A percentile compares a stretch with the other conserved stretches of the same genome.
Evolutionary conservation across 2,113 vertebrate species (phyloP).

Genomic region (Hassar affinis): DNA sequence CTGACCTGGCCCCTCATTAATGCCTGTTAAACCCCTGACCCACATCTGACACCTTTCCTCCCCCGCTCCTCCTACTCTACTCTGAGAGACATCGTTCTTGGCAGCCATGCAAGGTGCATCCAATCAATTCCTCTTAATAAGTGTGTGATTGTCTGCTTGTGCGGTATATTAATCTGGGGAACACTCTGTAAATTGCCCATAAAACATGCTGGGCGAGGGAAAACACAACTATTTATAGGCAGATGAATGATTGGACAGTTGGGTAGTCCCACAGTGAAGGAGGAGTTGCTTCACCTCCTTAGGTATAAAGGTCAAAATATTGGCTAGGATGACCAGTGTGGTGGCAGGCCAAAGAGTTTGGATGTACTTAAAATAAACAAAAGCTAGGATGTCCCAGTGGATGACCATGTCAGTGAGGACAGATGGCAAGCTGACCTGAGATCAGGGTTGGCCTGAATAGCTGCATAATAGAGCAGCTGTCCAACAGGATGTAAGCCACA

Average conservation of each 20-base stretch:
- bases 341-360: constrained; percentile 20
- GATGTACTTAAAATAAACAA: constrained; percentile 43
- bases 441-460: constrained; percentile 45
- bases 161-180: constrained; percentile 43
- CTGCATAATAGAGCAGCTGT: constrained; percentile 54
- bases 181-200: constrained; percentile 35
- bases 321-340: not conserved
- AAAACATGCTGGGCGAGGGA: not conserved
- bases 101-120: constrained; percentile 51
- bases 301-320: not conserved
- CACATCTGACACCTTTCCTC: constrained; percentile 31
- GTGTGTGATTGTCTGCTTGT: constrained; percentile 49
- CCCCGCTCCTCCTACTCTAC: constrained; percentile 14
- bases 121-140: constrained; percentile 54
- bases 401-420: constrained; percentile 41
- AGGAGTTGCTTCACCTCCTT: constrained; percentile 33
- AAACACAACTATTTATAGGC: not conserved
- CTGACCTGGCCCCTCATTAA: constrained; percentile 56
- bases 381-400: constrained; percentile 44
- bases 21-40: constrained; percentile 56
- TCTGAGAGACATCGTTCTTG: constrained; percentile 40
- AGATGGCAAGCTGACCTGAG: constrained; percentile 54
- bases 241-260: not conserved
- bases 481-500: constrained; percentile 36
- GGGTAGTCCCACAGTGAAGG: not conserved